Conservation (phyloP, 2,113 vertebrate genomes). For the Trichechus manatus region DNA sequence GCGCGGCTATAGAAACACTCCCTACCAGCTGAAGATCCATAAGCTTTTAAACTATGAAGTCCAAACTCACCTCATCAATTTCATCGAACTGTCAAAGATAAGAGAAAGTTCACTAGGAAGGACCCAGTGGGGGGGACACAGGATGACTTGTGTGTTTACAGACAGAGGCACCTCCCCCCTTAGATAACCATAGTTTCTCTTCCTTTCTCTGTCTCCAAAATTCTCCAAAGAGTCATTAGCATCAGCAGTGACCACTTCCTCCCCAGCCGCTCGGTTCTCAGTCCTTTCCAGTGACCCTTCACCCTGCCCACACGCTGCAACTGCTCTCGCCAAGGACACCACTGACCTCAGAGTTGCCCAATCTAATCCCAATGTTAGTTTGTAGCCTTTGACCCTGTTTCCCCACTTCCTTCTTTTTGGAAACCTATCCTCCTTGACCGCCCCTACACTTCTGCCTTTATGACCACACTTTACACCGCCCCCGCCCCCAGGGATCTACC, state of each 20-base stretch:
- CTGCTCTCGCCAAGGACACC: fast-evolving
- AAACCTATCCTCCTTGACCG: background rate
- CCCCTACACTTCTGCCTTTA: too few species aligned
- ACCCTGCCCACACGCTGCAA: background rate
- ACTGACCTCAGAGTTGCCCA: background rate
- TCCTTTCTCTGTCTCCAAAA: background rate
- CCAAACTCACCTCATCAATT: background rate
- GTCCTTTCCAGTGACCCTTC: background rate
- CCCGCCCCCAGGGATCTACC: too few species aligned
- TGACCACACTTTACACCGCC: background rate
- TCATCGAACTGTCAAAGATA: background rate
- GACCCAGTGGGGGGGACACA: background rate
- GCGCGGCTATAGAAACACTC: background rate
- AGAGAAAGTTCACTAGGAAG: background rate
- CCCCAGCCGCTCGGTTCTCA: background rate
- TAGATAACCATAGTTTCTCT: background rate
- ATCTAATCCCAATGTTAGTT: background rate
- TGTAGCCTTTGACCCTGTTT: background rate
- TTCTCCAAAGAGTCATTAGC: background rate
- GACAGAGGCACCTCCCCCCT: background rate
- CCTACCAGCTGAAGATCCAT: too few species aligned
- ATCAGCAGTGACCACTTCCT: background rate
- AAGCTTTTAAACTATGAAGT: background rate
- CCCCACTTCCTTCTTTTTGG: background rate
- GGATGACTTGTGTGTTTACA: background rate